These are phyloP conservation scores for Pentalonia nigronervosa DNA, from an alignment of 1,140 invertebrate species.

Conservation along the genomic window DNA sequence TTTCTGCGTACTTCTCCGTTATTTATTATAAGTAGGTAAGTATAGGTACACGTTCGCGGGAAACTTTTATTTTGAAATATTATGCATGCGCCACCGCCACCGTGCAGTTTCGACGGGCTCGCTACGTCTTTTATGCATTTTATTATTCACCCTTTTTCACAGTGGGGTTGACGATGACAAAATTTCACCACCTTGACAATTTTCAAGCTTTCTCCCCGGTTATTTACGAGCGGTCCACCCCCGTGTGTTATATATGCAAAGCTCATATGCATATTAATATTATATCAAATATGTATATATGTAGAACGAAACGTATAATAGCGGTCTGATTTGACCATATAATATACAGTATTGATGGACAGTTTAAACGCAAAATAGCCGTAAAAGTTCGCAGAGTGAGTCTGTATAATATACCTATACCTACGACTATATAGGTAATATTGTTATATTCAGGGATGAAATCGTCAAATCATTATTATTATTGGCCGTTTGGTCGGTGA, in stretches of 20 bases:
- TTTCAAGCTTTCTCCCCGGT: not conserved
- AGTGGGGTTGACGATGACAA: not conserved
- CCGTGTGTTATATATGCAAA: not conserved
- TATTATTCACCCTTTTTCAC: conserved; percentile 40
- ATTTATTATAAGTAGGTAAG: not conserved
- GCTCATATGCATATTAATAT: conserved; percentile 24
- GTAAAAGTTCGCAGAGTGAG: not conserved
- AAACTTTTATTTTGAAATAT: conserved; percentile 55
- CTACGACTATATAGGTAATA: not conserved
- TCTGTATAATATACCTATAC: not conserved
- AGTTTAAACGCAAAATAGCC: not conserved
- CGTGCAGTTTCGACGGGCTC: too few species aligned
- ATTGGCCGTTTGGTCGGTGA: not conserved
- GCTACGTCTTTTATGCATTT: conserved; percentile 21
- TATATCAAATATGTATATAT: not conserved
- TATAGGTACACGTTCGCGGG: not conserved
- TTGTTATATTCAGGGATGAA: not conserved
- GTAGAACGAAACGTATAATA: not conserved
- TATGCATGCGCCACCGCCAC: not conserved
- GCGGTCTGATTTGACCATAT: not conserved
- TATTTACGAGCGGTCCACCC: conserved; percentile 20
- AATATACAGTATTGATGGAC: not conserved
- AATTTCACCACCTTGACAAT: conserved; percentile 30
- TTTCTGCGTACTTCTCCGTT: not conserved
- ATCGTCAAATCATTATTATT: conserved; percentile 7